phyloP scores from a whole-genome alignment of 2,113 vertebrate species.

The Pitta sordida region DNA sequence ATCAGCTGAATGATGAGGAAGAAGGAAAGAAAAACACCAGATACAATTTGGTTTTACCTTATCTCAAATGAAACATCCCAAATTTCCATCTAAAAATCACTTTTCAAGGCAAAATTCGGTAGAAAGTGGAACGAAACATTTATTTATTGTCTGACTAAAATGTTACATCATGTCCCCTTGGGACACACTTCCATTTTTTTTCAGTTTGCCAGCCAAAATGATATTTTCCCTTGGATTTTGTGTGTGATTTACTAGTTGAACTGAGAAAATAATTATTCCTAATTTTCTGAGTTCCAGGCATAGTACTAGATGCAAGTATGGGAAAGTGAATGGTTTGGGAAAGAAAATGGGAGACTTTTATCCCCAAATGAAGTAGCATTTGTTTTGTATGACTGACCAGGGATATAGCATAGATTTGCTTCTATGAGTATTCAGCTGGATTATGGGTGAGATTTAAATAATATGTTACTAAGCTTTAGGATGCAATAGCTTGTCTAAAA shows the following conservation, averaged over 20 bases:
- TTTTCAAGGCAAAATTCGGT: background rate
- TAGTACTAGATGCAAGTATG: background rate
- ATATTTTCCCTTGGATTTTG: background rate
- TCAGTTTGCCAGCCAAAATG: background rate
- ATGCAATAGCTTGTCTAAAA: constrained; percentile 47
- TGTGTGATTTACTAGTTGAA: background rate
- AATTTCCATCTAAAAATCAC: background rate
- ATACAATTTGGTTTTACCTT: background rate
- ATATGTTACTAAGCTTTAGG: constrained; percentile 43
- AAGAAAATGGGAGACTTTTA: background rate
- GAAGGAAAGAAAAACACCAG: background rate
- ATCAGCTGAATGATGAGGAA: background rate
- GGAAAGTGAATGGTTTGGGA: background rate
- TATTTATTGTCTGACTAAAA: background rate
- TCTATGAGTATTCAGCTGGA: background rate
- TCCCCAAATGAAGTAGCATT: background rate
- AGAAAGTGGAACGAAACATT: background rate
- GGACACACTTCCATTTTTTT: background rate
- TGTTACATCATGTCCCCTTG: background rate
- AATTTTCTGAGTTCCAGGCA: background rate
- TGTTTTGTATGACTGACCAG: background rate
- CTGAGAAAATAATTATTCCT: background rate
- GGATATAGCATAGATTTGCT: background rate
- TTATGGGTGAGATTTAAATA: constrained; percentile 56
- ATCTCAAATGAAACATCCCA: background rate